These are phyloP conservation scores for Mythimna loreyi DNA, from an alignment of 2,888 invertebrate genomes.

Conservation along the genomic window DNA sequence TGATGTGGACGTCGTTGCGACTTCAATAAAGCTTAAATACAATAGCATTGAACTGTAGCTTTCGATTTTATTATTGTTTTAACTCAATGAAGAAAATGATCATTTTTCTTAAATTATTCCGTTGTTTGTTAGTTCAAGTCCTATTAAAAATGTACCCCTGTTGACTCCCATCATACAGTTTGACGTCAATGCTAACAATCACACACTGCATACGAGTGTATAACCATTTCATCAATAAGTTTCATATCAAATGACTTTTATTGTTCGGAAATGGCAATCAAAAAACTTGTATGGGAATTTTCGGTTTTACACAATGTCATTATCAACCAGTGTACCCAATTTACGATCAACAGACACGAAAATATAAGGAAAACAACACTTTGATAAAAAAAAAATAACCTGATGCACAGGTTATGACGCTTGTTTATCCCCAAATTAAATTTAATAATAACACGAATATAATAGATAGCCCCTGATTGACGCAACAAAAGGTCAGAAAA, in stretches of 20 bases:
- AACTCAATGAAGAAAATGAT: conserved; percentile 15
- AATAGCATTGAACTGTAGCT: conserved; percentile 22
- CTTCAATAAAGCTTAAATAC: conserved; percentile 32
- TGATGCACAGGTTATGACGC: conserved; percentile 38
- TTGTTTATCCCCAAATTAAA: conserved; percentile 47
- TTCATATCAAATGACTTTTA: conserved; percentile 63
- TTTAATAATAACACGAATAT: conserved; percentile 51
- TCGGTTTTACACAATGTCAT: conserved; percentile 6
- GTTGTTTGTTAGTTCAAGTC: conserved; percentile 35
- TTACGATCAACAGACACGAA: conserved; percentile 2
- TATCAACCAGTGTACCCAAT: background rate
- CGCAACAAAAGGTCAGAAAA: conserved; percentile 75
- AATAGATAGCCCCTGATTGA: conserved; percentile 77
- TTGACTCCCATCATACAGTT: conserved; percentile 74
- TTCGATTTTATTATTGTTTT: conserved; percentile 25
- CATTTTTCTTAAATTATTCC: conserved; percentile 27
- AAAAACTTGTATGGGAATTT: conserved; percentile 18
- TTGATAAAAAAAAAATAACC: conserved; percentile 24
- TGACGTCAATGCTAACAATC: conserved; percentile 82
- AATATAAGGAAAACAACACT: conserved; percentile 4
- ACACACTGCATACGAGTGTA: conserved; percentile 62
- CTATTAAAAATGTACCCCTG: conserved; percentile 75
- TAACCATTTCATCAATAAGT: conserved; percentile 73
- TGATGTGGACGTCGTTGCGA: conserved; percentile 19
- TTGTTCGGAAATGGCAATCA: conserved; percentile 50